Percentiles rank a stretch among this genome's conserved stretches.
phyloP scores from a whole-genome alignment of 2,113 vertebrate species.

The Bombycilla garrulus region DNA sequence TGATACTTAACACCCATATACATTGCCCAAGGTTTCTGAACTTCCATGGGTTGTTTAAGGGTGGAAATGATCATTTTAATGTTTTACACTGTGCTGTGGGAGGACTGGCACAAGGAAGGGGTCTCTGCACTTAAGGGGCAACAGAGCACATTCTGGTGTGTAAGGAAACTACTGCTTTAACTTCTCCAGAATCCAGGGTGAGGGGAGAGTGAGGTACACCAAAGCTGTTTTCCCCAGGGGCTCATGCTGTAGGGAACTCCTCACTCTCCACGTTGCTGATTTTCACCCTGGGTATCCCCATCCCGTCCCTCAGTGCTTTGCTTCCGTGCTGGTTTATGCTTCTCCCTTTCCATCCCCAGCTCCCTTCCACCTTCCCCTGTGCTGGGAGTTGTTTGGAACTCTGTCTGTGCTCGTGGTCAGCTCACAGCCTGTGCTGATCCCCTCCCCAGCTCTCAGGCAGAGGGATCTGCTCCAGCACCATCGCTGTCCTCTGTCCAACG shows the following conservation, averaged over 20 bases:
- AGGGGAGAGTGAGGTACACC: not conserved
- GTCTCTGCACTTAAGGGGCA: not conserved
- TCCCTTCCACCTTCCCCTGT: not conserved
- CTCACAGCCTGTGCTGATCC: not conserved
- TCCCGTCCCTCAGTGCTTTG: not conserved
- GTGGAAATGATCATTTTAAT: not conserved
- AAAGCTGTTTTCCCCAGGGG: not conserved
- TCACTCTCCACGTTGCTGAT: fast-evolving
- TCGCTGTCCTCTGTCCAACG: not conserved
- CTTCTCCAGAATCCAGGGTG: not conserved
- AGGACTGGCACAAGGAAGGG: not conserved
- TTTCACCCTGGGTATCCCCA: not conserved
- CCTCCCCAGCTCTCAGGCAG: not conserved
- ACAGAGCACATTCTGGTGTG: not conserved
- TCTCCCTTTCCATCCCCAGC: not conserved
- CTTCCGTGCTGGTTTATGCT: not conserved
- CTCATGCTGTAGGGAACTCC: fast-evolving
- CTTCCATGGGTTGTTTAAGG: not conserved
- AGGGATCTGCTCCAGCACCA: not conserved
- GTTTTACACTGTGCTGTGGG: not conserved
- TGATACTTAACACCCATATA: fast-evolving
- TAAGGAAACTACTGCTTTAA: not conserved
- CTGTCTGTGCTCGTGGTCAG: not conserved
- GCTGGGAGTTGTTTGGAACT: not conserved
- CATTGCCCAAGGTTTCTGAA: not conserved